Evolutionary conservation across 2,797 vertebrate species (phyloP).

Genomic region (Enteromius fasciolatus): DNA sequence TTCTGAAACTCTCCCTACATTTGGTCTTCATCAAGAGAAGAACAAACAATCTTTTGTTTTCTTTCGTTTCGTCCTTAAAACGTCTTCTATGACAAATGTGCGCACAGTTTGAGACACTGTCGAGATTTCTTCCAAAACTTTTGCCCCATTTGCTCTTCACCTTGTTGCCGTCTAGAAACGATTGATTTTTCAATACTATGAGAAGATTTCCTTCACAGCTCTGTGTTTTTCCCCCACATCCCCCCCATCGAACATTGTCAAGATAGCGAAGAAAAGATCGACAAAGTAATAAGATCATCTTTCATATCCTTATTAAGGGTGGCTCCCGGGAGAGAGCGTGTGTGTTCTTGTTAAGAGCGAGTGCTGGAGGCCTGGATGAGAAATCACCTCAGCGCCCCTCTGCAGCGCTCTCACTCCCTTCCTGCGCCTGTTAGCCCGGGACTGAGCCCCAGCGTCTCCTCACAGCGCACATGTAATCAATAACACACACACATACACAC

Average conservation of each 20-base stretch:
- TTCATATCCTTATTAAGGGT: slow-evolving; percentile 50
- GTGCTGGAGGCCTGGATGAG: slow-evolving; percentile 39
- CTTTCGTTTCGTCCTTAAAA: not conserved
- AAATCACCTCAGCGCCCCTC: slow-evolving; percentile 54
- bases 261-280: slow-evolving; percentile 29
- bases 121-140: not conserved
- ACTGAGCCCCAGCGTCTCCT: slow-evolving; percentile 53
- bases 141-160: not conserved
- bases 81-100: not conserved
- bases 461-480: slow-evolving; percentile 57
- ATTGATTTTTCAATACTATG: not conserved
- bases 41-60: not conserved
- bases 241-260: slow-evolving; percentile 27
- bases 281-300: slow-evolving; percentile 49
- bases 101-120: not conserved
- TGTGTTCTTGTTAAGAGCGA: slow-evolving; percentile 46
- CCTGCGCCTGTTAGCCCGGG: slow-evolving; percentile 47
- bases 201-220: not conserved
- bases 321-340: slow-evolving; percentile 33
- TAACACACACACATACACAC: slow-evolving; percentile 44
- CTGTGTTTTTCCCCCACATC: slow-evolving; percentile 4
- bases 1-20: not conserved
- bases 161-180: not conserved
- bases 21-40: not conserved
- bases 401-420: slow-evolving; percentile 42